Conservation (phyloP, 64 coral and sea anemone genomes). For the Cladopsammia gracilis region DNA sequence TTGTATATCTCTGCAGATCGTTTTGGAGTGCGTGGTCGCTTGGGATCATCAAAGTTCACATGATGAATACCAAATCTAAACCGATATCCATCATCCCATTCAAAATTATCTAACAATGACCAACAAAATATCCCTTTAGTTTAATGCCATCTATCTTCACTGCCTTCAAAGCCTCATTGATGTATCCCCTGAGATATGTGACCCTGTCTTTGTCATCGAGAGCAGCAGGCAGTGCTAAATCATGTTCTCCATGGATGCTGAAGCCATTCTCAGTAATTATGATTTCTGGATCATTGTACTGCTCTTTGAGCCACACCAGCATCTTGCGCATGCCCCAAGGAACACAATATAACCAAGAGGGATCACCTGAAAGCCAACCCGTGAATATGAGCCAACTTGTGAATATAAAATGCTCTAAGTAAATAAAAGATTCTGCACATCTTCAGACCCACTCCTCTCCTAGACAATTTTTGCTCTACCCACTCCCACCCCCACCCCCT, state of each 20-base stretch:
- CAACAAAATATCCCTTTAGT: constrained; percentile 86
- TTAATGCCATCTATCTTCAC: constrained; percentile 59
- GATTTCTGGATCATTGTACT: constrained; percentile 91
- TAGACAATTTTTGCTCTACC: too few species aligned
- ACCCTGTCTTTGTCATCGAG: constrained; percentile 80
- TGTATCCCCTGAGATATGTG: constrained; percentile 63
- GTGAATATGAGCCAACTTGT: too few species aligned
- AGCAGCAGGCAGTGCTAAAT: constrained; percentile 27
- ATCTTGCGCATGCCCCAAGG: constrained; percentile 90
- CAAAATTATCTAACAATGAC: constrained; percentile 89
- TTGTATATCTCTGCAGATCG: constrained; percentile 78
- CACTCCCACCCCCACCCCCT: too few species aligned
- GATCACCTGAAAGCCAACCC: constrained; percentile 45
- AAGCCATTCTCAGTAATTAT: constrained; percentile 95
- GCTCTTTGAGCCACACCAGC: constrained; percentile 83
- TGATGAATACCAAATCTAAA: constrained; percentile 89
- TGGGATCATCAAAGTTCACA: constrained; percentile 78
- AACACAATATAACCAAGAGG: constrained; percentile 84
- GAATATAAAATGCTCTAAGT: too few species aligned
- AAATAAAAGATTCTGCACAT: too few species aligned
- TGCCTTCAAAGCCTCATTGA: constrained; percentile 79
- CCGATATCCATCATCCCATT: constrained; percentile 83
- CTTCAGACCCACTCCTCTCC: too few species aligned
- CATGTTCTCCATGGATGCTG: constrained; percentile 69
- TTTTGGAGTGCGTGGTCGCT: constrained; percentile 66